Evolutionary conservation across 2,888 invertebrate genomes (phyloP).

Genomic region (Pardosa pseudoannulata): DNA sequence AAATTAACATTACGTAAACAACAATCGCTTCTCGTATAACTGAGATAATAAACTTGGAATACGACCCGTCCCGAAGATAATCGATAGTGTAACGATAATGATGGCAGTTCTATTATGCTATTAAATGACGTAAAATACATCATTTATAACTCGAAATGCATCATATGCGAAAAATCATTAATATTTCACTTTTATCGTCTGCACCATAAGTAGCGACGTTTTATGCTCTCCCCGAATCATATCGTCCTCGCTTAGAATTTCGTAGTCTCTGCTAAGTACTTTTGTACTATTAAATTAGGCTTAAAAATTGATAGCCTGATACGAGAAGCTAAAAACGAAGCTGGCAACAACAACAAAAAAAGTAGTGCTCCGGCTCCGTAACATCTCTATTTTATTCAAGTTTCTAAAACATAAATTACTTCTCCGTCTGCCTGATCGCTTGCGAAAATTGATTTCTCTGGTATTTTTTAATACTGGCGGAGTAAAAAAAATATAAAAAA

Average conservation of each 20-base stretch:
- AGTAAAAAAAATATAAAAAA: too few relatives aligned
- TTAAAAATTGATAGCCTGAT: neutral
- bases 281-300: constrained; percentile 4
- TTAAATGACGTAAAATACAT: neutral
- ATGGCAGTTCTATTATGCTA: neutral
- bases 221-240: neutral
- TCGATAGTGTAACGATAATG: neutral
- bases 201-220: neutral
- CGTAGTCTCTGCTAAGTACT: neutral
- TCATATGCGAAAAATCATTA: neutral
- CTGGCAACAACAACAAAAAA: neutral
- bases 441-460: constrained; percentile 3
- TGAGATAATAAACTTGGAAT: too few relatives aligned
- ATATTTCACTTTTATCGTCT: neutral
- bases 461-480: constrained; percentile 5
- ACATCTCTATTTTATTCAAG: constrained; percentile 12
- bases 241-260: neutral
- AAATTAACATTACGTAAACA: too few relatives aligned
- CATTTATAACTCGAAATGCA: neutral
- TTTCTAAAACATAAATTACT: constrained; percentile 7
- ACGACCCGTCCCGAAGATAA: neutral
- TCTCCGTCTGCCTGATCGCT: neutral
- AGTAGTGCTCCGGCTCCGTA: neutral
- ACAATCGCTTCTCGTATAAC: too few relatives aligned
- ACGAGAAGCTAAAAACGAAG: neutral